Percentiles rank a stretch among this genome's conserved stretches.
Conservation (phyloP, 2,888 invertebrate species). For the Pyrrhosoma nymphula region DNA sequence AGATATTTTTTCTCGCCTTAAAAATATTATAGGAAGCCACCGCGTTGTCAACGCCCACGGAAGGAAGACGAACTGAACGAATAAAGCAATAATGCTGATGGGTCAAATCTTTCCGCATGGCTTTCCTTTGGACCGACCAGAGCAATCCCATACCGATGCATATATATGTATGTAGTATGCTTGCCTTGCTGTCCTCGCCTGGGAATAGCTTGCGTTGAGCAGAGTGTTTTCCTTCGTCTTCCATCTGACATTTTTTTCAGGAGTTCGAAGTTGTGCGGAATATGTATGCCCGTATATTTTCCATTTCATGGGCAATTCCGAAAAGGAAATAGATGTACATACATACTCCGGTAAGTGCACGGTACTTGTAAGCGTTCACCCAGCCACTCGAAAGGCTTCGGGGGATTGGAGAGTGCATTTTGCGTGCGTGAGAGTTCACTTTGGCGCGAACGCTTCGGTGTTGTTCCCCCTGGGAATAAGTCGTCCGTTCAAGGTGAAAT, state of each 20-base stretch:
- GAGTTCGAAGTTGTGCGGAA: not conserved
- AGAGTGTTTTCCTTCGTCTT: not conserved
- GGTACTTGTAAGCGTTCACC: not conserved
- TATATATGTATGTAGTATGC: not conserved
- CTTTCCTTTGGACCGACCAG: not conserved
- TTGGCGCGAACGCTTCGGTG: not conserved
- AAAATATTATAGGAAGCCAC: too few species aligned
- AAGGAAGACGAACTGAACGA: not conserved
- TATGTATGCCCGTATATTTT: not conserved
- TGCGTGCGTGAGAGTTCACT: not conserved
- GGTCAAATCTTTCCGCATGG: not conserved
- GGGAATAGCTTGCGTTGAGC: not conserved
- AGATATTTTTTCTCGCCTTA: too few species aligned
- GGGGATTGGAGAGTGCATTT: not conserved
- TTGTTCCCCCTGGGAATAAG: not conserved
- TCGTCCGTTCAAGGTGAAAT: too few species aligned
- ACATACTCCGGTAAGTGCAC: slow-evolving; percentile 4
- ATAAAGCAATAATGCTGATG: not conserved
- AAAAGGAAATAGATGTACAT: not conserved
- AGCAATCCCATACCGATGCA: not conserved
- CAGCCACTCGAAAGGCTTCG: not conserved
- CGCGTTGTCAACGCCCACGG: too few species aligned
- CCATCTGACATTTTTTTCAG: not conserved
- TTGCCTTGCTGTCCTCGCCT: not conserved
- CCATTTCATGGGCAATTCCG: not conserved